Evolutionary conservation across 2,888 invertebrate species (phyloP), one percentile per base, ranked within the genome.

Genomic region (Campopleginae sp.): DNA sequence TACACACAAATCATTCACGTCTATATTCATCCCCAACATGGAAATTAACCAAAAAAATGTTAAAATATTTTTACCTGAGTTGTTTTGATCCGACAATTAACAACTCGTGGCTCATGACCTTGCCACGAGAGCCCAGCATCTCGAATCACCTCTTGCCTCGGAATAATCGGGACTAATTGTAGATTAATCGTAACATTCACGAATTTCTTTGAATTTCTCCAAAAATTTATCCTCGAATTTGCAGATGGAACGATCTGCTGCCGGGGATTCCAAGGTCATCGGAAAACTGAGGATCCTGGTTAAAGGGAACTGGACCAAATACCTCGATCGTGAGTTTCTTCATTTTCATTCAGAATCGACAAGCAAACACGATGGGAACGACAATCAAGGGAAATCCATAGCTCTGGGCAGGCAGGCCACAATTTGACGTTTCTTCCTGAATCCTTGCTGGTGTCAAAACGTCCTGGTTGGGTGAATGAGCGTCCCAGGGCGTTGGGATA

Each of bases 1-100:
- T 77, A 89, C 91, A 90, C 92, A 92, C 93, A 92, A 93, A 93
- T 93, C 93, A 93, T 88, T 88, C 87, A 89, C 86, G 91, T 92
- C 91, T 91, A 91, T 66, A 19, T 89, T 93, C 91, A 88, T 87
- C 85, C 78, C 82, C 82, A 87, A 86, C 88, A 58, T 42, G 23
- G 14, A 44, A 46, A 70, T 42, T 42, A 66, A 27, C 54, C 68
- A 42, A 58, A 78, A 65, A 78, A 68, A 54, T 54, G 31, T 61
- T 44, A 70, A 68, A 46, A 17, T 46, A 27, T 68, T 27, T 2
- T 46, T 68, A 46, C 68, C 68, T 46, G 68, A n/a, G 46, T 27
- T 19, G 14, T 66, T 23, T 42, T 46, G 27, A 27, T 27, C 3
- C 44, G n/a, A 68, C 68, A 27, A 46, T 46, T 46, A 31, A 68